phyloP scores from a whole-genome alignment of 2,888 invertebrate species.

The Macrophya alboannulata region DNA sequence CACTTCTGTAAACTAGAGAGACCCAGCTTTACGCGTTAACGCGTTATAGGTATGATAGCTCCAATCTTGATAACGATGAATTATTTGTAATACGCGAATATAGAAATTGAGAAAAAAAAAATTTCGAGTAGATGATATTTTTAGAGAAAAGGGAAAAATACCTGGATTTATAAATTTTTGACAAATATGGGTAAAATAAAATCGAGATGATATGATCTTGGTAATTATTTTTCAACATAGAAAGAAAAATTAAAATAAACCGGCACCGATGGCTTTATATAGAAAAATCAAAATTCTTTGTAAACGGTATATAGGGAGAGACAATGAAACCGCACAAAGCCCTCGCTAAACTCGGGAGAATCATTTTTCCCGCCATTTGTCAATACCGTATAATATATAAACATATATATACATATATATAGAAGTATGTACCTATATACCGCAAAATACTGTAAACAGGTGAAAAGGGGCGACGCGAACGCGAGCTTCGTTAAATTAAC shows the following conservation, averaged over 20 bases:
- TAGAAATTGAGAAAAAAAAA: neutral
- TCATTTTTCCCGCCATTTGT: conserved; percentile 23
- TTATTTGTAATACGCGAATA: neutral
- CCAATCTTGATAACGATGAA: neutral
- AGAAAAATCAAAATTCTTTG: neutral
- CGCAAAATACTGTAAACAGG: neutral
- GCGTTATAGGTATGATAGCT: conserved; percentile 16
- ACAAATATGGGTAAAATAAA: too few species aligned
- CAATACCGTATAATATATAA: conserved; percentile 16
- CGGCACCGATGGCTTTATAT: neutral
- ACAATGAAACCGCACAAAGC: conserved; percentile 16
- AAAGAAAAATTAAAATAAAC: neutral
- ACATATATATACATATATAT: neutral
- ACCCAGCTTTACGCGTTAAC: conserved; percentile 28
- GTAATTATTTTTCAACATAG: neutral
- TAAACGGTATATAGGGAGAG: neutral
- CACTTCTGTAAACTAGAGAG: conserved; percentile 26
- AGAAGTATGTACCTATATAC: too few species aligned
- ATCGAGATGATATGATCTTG: neutral
- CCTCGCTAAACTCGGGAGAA: neutral
- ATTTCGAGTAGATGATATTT: neutral
- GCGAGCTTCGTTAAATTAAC: neutral
- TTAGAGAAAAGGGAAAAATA: too few species aligned
- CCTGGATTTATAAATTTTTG: neutral
- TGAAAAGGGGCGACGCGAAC: neutral